Evolutionary conservation across 1,140 invertebrate species (phyloP).

Genomic region (Diploscapter pachys): DNA sequence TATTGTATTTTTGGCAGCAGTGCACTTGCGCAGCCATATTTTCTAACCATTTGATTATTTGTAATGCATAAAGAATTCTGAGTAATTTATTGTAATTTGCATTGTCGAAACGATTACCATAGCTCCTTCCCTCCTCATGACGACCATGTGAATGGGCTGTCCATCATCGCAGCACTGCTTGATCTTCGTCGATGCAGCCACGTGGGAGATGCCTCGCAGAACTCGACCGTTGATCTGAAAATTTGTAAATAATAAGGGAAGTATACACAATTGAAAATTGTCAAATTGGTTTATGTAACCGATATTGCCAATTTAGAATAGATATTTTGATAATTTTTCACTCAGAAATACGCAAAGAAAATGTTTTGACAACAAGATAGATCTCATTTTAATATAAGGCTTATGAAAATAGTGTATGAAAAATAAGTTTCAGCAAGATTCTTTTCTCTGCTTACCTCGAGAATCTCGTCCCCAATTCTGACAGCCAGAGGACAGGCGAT

Average conservation of each 20-base stretch:
- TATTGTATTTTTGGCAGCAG: too few species aligned
- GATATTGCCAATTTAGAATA: too few species aligned
- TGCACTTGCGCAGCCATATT: too few species aligned
- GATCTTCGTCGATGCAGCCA: conserved; percentile 51
- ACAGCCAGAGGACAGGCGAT: conserved; percentile 79
- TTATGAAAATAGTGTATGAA: too few species aligned
- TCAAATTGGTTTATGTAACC: too few species aligned
- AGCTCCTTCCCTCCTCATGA: conserved; percentile 38
- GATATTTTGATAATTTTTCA: too few species aligned
- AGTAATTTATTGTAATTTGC: background rate
- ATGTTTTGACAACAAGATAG: too few species aligned
- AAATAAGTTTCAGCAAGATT: background rate
- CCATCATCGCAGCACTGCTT: conserved; percentile 49
- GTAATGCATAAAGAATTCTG: background rate
- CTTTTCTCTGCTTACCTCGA: conserved; percentile 70
- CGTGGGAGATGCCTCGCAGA: conserved; percentile 52
- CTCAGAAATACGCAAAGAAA: too few species aligned
- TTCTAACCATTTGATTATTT: too few species aligned
- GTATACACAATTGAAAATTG: too few species aligned
- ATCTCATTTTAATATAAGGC: too few species aligned
- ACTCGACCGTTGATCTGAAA: conserved; percentile 55
- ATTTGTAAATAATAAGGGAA: too few species aligned
- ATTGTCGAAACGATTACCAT: conserved; percentile 21
- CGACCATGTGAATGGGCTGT: conserved; percentile 45
- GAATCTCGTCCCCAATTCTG: conserved; percentile 86